Percentiles rank a stretch among this genome's conserved stretches.
Evolutionary conservation across 2,113 vertebrate genomes (phyloP).

Genomic region (Willisornis vidua): DNA sequence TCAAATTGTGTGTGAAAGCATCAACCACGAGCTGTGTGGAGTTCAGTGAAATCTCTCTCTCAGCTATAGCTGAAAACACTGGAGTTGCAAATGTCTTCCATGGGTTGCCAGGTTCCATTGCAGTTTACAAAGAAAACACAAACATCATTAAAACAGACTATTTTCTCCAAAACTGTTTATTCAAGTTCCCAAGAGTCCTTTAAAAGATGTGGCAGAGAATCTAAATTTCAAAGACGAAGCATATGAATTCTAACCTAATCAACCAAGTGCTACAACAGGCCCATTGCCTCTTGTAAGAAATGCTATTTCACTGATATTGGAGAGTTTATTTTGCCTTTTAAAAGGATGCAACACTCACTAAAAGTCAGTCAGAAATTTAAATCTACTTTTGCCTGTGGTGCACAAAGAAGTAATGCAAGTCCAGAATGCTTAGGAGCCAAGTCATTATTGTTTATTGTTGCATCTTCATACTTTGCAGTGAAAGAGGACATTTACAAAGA

Average conservation of each 20-base stretch:
- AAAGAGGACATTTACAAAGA: neutral
- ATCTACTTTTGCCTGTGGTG: slow-evolving; percentile 9
- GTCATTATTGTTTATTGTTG: neutral
- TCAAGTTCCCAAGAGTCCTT: slow-evolving; percentile 35
- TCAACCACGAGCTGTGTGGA: neutral
- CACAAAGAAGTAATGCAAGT: neutral
- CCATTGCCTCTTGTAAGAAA: slow-evolving; percentile 46
- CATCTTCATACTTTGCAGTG: neutral
- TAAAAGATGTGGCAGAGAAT: neutral
- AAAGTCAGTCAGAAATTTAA: neutral
- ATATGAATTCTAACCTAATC: slow-evolving; percentile 5
- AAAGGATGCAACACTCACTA: slow-evolving; percentile 23
- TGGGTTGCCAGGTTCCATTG: slow-evolving; percentile 63
- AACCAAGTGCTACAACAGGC: neutral
- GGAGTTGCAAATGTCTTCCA: slow-evolving; percentile 42
- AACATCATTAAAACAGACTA: slow-evolving; percentile 51
- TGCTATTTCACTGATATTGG: neutral
- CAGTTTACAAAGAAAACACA: slow-evolving; percentile 66
- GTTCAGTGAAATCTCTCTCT: neutral
- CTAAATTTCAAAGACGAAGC: neutral
- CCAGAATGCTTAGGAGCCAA: neutral
- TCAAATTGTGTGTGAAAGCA: neutral
- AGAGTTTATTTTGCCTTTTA: slow-evolving; percentile 23
- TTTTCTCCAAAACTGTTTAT: slow-evolving; percentile 46
- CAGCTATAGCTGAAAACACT: neutral